Base-by-base conservation (phyloP, 1,140 invertebrate species). In the Neelides sp. region DNA sequence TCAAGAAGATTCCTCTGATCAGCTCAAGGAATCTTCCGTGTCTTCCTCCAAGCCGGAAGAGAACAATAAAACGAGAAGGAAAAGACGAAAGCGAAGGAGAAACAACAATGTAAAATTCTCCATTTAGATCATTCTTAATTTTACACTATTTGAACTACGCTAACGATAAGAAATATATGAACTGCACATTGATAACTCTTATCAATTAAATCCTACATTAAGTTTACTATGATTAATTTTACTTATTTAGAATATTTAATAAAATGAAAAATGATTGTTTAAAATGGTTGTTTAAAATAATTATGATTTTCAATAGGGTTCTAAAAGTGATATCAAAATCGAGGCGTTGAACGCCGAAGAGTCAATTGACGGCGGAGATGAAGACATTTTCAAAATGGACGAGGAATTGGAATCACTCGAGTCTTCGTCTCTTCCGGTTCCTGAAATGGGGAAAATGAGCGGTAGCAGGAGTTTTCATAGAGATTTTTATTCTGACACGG, bases 401-500 rank as follows among this genome's bases (percentile, higher is more conserved):
- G 59, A 61, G 39, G 59, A 61, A n/a, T 47, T 55, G 10, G 35
- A 42, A 20, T 45, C 34, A 36, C 15, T 48, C 7, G 23, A 51
- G 22, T 32, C 19, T 22, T 27, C 53, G 19, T 24, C 48, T 1
- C n/a, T 47, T 19, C 30, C n/a, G 17, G 34, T 39, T 43, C 17
- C 23, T 17, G 30, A 32, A 32, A 10, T 17, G 3, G 26, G 24
- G 10, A 17, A 13, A 13, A 13, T 54, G n/a, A 36, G 39, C 15
- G 47, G 43, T 8, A 57, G 36, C n/a, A 34, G 54, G 30, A 61
- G 61, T 51, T 62, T 53, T 39, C 62, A 57, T 54, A 58, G 54
- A 12, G 59, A 61, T 34, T 61, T 61, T 45, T 61, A 49, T 39
- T 61, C 59, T 17, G 59, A 61, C 20, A 61, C 59, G 4, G 59